Conservation (phyloP, 23 tunicate species). For the Halocynthia roretzi region DNA sequence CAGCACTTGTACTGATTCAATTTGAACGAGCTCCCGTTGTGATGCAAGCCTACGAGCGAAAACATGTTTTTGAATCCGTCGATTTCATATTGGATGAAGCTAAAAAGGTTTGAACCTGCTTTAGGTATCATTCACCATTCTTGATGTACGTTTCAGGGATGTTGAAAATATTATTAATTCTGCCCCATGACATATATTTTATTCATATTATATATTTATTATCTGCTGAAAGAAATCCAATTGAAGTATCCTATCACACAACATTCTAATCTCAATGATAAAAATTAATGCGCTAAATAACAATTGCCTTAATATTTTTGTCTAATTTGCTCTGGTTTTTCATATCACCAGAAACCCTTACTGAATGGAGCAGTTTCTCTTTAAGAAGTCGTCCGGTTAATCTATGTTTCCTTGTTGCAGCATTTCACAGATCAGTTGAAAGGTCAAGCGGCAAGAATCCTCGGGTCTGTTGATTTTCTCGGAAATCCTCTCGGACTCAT, state of each 20-base stretch:
- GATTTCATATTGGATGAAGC: slow-evolving; percentile 65
- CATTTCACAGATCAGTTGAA: slow-evolving; percentile 59
- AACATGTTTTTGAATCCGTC: slow-evolving; percentile 74
- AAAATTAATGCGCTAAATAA: too few relatives aligned
- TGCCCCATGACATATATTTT: not conserved
- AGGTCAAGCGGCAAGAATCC: slow-evolving; percentile 83
- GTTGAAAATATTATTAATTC: not conserved
- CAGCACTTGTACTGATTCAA: slow-evolving; percentile 49
- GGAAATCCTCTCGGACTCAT: slow-evolving; percentile 96
- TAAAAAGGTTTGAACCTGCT: slow-evolving; percentile 48
- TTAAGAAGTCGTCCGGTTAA: too few relatives aligned
- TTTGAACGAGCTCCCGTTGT: slow-evolving; percentile 85
- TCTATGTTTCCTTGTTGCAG: slow-evolving; percentile 12
- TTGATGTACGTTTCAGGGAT: too few relatives aligned
- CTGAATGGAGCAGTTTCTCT: too few relatives aligned
- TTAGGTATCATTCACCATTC: too few relatives aligned
- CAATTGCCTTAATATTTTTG: too few relatives aligned
- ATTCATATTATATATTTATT: not conserved
- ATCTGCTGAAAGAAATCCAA: too few relatives aligned
- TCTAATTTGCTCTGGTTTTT: too few relatives aligned
- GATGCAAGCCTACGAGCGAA: slow-evolving; percentile 58
- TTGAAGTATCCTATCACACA: too few relatives aligned
- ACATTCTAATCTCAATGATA: too few relatives aligned
- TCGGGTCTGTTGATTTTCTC: slow-evolving; percentile 94
- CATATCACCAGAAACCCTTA: too few relatives aligned